Base-by-base conservation (phyloP, 2,888 invertebrate genomes). In the Eristalis tenax region DNA sequence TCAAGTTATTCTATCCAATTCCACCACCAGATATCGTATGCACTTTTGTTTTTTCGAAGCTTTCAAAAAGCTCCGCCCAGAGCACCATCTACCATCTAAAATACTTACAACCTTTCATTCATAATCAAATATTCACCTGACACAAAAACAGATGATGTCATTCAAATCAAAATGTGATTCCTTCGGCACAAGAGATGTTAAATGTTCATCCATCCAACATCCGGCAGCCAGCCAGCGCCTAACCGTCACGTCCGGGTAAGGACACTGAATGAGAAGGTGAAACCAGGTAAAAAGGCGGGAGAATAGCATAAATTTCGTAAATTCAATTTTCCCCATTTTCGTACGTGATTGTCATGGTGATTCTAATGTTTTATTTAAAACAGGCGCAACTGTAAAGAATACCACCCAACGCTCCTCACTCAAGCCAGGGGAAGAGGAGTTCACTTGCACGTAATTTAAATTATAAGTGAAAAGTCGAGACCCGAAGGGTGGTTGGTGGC, bases 301-400 rank as follows among this genome's bases (percentile, higher is more conserved):
- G 71, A 65, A 77, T 38, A 61, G 64, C 83, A 87, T 87, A 83
- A 87, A 87, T 87, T 87, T 75, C 79, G 71, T 80, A 83, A 87
- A 87, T 87, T 87, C 87, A 87, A 87, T 87, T 87, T 83, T 80
- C 79, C 79, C 87, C 71, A 83, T 76, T 87, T 87, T 73, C 64
- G 83, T 83, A 87, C 87, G 87, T 87, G 87, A 83, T 87, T 83
- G 87, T 79, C 87, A 87, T 87, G 80, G 83, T 83, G 83, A 87
- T 87, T 80, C 83, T 83, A 83, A 83, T 83, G 83, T 87, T 83
- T 87, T 87, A 87, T 83, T 87, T 87, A 87, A 87, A 87, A 83
- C 64, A 83, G 70, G 86, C 78, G 50, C 64, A 77, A 81, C 69
- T 81, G 63, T 86, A 68, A 64, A 74, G 61, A 69, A 18, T 18